Conservation (phyloP, 2,797 vertebrate species). For the Carcharodon carcharias region DNA sequence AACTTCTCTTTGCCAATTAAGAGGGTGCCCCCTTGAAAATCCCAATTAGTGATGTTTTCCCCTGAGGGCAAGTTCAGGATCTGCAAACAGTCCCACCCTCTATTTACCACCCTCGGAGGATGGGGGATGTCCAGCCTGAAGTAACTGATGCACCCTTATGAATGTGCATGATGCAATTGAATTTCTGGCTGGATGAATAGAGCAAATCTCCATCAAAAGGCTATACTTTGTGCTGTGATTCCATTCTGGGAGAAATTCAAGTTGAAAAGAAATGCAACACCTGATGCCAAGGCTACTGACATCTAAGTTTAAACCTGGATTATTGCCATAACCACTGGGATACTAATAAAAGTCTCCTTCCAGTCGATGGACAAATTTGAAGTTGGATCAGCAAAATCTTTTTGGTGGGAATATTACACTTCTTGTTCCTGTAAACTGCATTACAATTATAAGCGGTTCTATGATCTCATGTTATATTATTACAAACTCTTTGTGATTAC, state of each 20-base stretch:
- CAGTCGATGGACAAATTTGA: neutral
- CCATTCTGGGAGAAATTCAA: neutral
- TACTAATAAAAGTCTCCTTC: neutral
- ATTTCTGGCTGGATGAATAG: neutral
- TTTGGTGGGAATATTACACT: neutral
- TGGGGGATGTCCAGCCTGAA: neutral
- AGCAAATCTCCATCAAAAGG: neutral
- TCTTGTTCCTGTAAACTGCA: neutral
- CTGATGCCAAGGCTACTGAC: neutral
- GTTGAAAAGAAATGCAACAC: neutral
- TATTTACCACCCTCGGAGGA: neutral
- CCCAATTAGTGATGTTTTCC: neutral
- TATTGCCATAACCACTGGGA: neutral
- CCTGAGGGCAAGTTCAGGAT: neutral
- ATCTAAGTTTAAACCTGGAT: neutral
- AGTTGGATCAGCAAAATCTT: neutral
- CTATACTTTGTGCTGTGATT: neutral
- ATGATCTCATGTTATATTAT: neutral
- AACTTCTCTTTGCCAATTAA: too few species aligned
- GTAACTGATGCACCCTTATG: neutral
- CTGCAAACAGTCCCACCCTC: neutral
- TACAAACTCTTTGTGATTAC: neutral
- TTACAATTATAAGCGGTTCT: neutral
- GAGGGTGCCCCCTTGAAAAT: too few species aligned
- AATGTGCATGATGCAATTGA: neutral